These are phyloP conservation scores for Ceyx melanurus DNA, from an alignment of 2,113 vertebrate genomes.

Conservation along the genomic window DNA sequence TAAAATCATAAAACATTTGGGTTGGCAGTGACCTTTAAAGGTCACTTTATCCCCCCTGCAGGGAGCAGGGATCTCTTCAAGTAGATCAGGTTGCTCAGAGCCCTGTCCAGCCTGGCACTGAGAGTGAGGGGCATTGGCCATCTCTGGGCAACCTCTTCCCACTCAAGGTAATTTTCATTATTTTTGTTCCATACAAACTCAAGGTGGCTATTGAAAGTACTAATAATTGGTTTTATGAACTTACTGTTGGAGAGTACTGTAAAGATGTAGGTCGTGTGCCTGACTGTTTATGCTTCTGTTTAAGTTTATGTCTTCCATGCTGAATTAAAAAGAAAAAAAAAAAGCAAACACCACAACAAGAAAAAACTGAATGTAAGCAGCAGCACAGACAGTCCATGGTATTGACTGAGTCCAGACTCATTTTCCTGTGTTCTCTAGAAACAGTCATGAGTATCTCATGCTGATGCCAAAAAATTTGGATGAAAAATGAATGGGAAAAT, in stretches of 20 bases:
- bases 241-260: background rate
- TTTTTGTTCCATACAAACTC: background rate
- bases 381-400: background rate
- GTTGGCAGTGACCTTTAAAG: background rate
- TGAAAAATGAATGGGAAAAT: background rate
- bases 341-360: background rate
- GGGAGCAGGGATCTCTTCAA: background rate
- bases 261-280: background rate
- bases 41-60: background rate
- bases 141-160: background rate
- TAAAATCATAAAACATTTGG: background rate
- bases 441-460: fast-evolving
- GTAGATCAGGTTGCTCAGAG: background rate
- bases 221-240: background rate
- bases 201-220: background rate
- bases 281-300: background rate
- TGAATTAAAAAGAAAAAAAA: background rate
- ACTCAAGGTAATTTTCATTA: background rate
- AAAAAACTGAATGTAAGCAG: background rate
- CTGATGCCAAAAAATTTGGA: background rate
- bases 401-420: background rate
- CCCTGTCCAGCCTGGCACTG: background rate
- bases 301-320: background rate
- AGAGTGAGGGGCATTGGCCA: background rate
- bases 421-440: background rate